Base-by-base conservation (phyloP, 1,140 invertebrate species). In the Eciton burchellii region DNA sequence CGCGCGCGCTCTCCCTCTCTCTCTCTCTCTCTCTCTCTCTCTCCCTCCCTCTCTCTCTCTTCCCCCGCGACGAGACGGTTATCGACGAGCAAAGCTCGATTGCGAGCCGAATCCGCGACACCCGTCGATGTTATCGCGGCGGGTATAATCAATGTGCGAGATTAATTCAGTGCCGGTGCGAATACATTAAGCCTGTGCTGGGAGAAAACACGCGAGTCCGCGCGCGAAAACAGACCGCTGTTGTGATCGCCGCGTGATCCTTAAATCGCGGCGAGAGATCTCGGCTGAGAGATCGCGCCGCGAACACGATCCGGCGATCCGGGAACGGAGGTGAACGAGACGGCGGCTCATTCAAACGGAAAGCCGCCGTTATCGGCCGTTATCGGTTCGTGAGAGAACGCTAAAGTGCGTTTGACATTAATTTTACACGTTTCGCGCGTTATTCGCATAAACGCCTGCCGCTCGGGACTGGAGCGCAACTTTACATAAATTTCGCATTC, bases 131-230 rank as follows among this genome's bases (percentile, higher is more conserved):
- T 68, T 68, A 68, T 57, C 74, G 63, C 59, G 43, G 26, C n/a
- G 2, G 35, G 35, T 35, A 45, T 68, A 68, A 77, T 54, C 60
- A 47, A 66, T 56, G 62, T 43, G 62, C 74, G 47, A 29, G 9
- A 52, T 56, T 56, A 77, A 68, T 77, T 68, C 74, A 65, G 62
- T 56, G 62, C 47, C 62, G 74, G 8, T 63, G 59, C 71, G 24
- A 52, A 14, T 35, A 35, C 4, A 76, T 76, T 8, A 47, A 16
- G 26, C 14, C n/a, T 47, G 56, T 29, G 71, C 45, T 65, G 29
- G n/a, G 62, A 12, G 26, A 68, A 68, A 24, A 62, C 57, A 21
- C 14, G 57, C 19, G 16, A 5, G 9, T 24, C 21, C 62, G 8
- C 11, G 19, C 3, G 45, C 29, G 16, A 43, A 77, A 66, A 52